Percentiles rank a stretch among this genome's conserved stretches.
phyloP scores from a whole-genome alignment of 2,113 vertebrate genomes.

The Dasyornis broadbenti region DNA sequence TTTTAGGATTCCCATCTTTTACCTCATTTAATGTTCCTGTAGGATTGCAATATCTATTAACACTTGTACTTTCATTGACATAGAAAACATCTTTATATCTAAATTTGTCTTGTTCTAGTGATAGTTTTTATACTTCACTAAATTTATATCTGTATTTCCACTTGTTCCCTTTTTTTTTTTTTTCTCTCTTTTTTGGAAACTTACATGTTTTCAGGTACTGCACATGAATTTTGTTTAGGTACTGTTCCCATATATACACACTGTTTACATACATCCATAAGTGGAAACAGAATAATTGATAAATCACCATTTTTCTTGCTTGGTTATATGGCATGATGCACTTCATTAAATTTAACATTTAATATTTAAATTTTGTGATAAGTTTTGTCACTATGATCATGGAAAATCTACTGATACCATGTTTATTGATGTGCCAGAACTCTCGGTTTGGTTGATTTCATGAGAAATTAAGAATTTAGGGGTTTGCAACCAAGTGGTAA shows the following conservation, averaged over 20 bases:
- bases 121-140: background rate
- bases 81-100: background rate
- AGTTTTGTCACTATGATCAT: background rate
- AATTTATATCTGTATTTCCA: background rate
- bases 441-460: constrained; percentile 9
- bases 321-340: background rate
- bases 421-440: background rate
- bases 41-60: background rate
- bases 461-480: background rate
- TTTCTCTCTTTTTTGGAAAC: background rate
- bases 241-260: background rate
- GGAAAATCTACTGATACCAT: background rate
- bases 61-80: background rate
- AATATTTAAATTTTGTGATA: background rate
- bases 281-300: background rate
- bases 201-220: background rate
- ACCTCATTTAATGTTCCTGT: background rate
- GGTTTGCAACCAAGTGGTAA: background rate
- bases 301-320: background rate
- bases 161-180: background rate
- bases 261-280: background rate
- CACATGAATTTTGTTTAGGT: background rate
- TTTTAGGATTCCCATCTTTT: background rate
- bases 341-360: background rate
- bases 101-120: background rate